phyloP scores from a whole-genome alignment of 2,888 invertebrate genomes.

The Eristalinus aeneus region DNA sequence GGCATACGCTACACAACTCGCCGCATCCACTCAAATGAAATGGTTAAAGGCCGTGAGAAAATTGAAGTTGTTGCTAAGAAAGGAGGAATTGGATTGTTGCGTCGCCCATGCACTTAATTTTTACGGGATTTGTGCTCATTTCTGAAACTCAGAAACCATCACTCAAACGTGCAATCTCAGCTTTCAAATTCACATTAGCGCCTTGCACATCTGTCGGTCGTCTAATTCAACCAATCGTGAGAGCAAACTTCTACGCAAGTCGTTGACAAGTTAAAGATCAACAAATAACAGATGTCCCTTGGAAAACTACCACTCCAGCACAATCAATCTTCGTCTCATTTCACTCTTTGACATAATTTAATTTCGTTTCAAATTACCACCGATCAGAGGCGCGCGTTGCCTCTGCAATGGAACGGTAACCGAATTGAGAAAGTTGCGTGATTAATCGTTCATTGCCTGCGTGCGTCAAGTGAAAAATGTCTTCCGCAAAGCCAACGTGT shows the following conservation, averaged over 20 bases:
- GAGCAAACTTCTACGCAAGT: neutral
- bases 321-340: neutral
- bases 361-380: neutral
- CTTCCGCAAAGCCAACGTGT: constrained; percentile 10
- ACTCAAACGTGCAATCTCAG: no score
- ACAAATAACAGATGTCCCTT: neutral
- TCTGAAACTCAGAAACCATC: no score
- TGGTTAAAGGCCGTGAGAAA: no score
- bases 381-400: neutral
- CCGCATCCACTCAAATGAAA: no score
- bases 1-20: neutral
- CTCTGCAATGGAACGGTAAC: neutral
- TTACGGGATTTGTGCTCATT: no score
- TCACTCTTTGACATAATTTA: neutral
- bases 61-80: no score
- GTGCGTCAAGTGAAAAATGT: constrained; percentile 34
- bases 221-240: no score
- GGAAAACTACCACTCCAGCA: neutral
- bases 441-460: constrained; percentile 36
- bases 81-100: no score
- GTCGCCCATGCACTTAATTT: no score
- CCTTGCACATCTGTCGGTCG: no score
- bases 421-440: constrained; percentile 13
- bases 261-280: neutral
- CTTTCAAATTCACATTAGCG: no score